phyloP scores from a whole-genome alignment of 2,888 invertebrate species.

The Parapristionchus giblindavisi region DNA sequence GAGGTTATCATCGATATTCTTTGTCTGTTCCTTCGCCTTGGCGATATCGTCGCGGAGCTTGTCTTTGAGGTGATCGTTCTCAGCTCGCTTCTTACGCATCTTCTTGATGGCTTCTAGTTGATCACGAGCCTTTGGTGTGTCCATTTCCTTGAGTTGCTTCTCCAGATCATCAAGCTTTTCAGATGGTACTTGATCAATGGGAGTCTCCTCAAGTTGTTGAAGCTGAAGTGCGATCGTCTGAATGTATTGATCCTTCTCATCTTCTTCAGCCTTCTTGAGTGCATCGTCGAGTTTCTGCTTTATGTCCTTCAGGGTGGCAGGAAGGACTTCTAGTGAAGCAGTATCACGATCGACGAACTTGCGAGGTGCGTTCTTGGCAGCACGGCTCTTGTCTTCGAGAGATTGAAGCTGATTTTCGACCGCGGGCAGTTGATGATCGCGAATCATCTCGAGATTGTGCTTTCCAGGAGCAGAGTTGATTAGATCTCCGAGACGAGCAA shows the following conservation, averaged over 20 bases:
- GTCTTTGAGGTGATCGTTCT: conserved; percentile 40
- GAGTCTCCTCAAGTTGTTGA: conserved; percentile 12
- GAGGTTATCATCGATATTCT: conserved; percentile 44
- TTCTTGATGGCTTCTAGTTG: conserved; percentile 42
- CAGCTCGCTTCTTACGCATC: conserved; percentile 43
- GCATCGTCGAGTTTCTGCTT: conserved; percentile 22
- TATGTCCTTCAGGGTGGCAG: neutral
- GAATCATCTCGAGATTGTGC: conserved; percentile 11
- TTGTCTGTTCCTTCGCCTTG: conserved; percentile 39
- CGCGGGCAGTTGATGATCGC: conserved; percentile 19
- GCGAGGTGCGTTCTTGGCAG: conserved; percentile 32
- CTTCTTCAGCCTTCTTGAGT: conserved; percentile 19
- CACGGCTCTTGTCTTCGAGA: conserved; percentile 25
- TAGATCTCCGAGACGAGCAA: conserved; percentile 38
- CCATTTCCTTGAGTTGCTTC: conserved; percentile 44
- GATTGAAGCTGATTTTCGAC: conserved; percentile 7
- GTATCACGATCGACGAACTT: conserved; percentile 8
- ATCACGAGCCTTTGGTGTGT: conserved; percentile 26
- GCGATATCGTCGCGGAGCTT: conserved; percentile 41
- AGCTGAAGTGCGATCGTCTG: conserved; percentile 23
- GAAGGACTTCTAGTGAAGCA: neutral
- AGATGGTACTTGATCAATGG: neutral
- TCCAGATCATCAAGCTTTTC: conserved; percentile 41
- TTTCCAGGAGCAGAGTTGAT: conserved; percentile 26
- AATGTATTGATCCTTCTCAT: conserved; percentile 32